Conservation (phyloP, 92 coral and sea anemone genomes). For the Nematostella vectensis region DNA sequence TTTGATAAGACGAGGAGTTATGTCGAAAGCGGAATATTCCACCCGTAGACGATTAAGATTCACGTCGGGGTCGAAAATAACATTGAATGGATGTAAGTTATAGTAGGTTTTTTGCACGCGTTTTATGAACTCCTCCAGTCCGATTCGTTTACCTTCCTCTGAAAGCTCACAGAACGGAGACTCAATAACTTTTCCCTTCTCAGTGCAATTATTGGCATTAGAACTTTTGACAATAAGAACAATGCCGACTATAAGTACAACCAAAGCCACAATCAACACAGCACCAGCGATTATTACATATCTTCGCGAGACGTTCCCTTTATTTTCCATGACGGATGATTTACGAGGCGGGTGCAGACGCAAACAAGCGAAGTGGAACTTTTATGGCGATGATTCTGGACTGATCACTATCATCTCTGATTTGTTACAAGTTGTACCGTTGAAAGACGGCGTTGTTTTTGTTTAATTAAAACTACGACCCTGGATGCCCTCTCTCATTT, state of each 20-base stretch:
- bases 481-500: too few relatives aligned
- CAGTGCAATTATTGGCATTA: not conserved
- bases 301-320: too few relatives aligned
- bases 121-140: slow-evolving; percentile 51
- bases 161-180: slow-evolving; percentile 34
- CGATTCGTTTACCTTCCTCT: slow-evolving; percentile 49
- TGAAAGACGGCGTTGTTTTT: too few relatives aligned
- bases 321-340: too few relatives aligned
- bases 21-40: slow-evolving; percentile 58
- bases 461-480: too few relatives aligned
- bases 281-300: too few relatives aligned
- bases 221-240: slow-evolving; percentile 4
- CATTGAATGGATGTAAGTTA: slow-evolving; percentile 47
- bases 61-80: slow-evolving; percentile 43
- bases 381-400: too few relatives aligned
- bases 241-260: not conserved
- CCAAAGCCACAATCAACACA: too few relatives aligned
- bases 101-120: slow-evolving; percentile 48
- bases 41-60: slow-evolving; percentile 17
- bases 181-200: not conserved
- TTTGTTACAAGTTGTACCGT: too few relatives aligned
- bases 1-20: slow-evolving; percentile 50
- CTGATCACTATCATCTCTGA: too few relatives aligned
- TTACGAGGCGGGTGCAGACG: too few relatives aligned
- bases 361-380: too few relatives aligned